Base-by-base conservation (phyloP, 1,140 invertebrate species). In the Dreissena rostriformis region DNA sequence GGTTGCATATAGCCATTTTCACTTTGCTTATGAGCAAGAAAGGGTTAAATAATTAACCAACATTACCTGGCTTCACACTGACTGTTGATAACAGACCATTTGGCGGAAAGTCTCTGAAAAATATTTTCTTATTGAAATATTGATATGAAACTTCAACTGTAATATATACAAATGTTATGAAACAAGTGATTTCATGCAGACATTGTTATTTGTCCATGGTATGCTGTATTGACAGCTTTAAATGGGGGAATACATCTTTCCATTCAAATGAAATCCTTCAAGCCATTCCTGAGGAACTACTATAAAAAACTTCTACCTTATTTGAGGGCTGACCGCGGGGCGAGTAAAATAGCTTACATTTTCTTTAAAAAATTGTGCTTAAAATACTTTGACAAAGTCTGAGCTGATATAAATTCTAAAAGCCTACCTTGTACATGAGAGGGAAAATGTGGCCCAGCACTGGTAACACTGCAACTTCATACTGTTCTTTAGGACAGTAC, bases 401-500 rank as follows among this genome's bases (percentile, higher is more conserved):
- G n/a, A n/a, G n/a, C n/a, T n/a, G n/a, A n/a, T n/a, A n/a, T n/a
- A n/a, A n/a, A n/a, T 39, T 5, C 39, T 39, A 8, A 57, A 55
- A 55, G 52, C 77, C 57, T 57, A 71, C 65, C 65, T 51, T 17
- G 17, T 55, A 61, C 67, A 79, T 79, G 51, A 55, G 57, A 24
- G 67, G 65, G 55, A 96, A 95, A 28, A 97, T 93, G 85, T 96
- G 96, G 52, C 95, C 95, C 52, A 98, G 94, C 74, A 98, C 94
- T 80, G 97, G 97, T 91, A 97, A 92, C 49, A 97, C 93, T 51
- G 97, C 96, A 83, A 95, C 94, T 82, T 95, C 95, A 88, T 97
- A 96, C 93, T 95, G 96, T 74, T 96, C 95, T 66, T 96, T 95
- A 66, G 97, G 97, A 93, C 97, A 98, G 28, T 96, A 96, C 89